Evolutionary conservation across 2,888 invertebrate genomes (phyloP), one percentile per base, ranked within the genome.

Genomic region (Blastobasis adustella): DNA sequence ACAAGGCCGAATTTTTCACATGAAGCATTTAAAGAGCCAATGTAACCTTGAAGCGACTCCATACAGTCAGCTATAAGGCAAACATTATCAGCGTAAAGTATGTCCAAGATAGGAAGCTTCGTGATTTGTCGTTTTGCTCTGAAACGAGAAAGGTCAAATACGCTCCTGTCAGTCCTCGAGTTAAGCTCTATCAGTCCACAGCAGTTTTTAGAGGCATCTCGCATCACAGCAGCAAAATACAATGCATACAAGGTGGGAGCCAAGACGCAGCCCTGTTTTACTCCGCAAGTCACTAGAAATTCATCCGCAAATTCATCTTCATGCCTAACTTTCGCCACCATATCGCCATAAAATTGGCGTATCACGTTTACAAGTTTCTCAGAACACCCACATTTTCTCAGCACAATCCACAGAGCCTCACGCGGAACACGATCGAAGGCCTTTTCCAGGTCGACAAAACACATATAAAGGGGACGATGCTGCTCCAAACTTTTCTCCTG

Each of bases 381-480:
- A 5, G 52, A 51, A 9, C 50, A 52, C 6, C 50, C 52, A 10
- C 50, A 43, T 6, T 41, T 23, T 1, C 23, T 37, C 4, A 52
- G 49, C 9, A 10, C 52, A 23, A n/a, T 45, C 40, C n/a, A 42
- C n/a, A 42, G 7, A 1, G 9, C 41, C 42, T 46, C 40, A 9
- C 50, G 10, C 10, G 46, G 46, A 4, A 51, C 46, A 5, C 47
- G 46, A 9, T 51, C 46, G 38, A 51, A 51, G n/a, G 51, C 51
- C 39, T 51, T 51, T 10, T 51, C 47, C 1, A 51, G 48, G 37
- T 51, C 47, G 10, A 51, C 51, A 37, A 51, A 51, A 1, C 47
- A 47, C 23, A 47, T 9, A 45, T 37, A 48, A 6, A 51, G 51
- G 4, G 51, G 51, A 4, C 6, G 6, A 4, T 10, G 3, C 5